Evolutionary conservation across 2,113 vertebrate genomes (phyloP).

Genomic region (Chelonoidis abingdonii): DNA sequence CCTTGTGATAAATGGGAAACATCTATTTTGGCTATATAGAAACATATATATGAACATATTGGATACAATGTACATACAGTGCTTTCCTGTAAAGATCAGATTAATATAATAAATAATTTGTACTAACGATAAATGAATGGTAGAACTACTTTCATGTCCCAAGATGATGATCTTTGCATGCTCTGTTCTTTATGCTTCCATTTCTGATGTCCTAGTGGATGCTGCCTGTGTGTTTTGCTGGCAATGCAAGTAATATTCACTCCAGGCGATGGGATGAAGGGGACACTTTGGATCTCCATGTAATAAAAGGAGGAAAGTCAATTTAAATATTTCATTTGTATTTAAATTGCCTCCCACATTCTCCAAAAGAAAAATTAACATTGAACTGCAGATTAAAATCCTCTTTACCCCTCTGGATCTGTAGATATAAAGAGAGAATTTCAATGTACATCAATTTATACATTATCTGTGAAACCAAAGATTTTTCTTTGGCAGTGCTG

Average conservation of each 20-base stretch:
- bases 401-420: neutral
- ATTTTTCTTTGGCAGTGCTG: neutral
- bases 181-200: neutral
- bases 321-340: slow-evolving; percentile 18
- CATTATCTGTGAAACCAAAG: neutral
- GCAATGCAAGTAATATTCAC: neutral
- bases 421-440: neutral
- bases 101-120: neutral
- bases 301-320: neutral
- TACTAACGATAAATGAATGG: neutral
- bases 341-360: neutral
- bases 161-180: neutral
- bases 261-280: neutral
- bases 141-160: neutral
- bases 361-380: neutral
- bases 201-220: neutral
- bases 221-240: neutral
- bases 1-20: neutral
- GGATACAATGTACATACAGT: neutral
- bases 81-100: neutral
- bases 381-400: neutral
- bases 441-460: slow-evolving; percentile 1
- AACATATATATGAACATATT: neutral
- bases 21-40: neutral
- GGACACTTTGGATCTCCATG: neutral